Percentiles rank a stretch among this genome's conserved stretches.
Conservation (phyloP, 2,113 vertebrate genomes). For the Gyps fulvus region DNA sequence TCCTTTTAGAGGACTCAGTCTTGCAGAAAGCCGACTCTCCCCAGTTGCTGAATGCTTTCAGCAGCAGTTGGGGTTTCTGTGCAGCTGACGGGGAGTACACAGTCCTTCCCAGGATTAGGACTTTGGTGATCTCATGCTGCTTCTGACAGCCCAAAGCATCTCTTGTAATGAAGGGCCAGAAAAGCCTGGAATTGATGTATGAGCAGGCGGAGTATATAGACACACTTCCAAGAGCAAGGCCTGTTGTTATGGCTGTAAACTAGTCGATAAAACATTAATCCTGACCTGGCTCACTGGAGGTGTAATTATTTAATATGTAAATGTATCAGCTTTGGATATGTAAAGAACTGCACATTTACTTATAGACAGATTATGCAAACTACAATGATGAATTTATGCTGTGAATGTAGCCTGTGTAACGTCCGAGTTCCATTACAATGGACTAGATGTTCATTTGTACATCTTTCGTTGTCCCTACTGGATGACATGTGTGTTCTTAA, state of each 20-base stretch:
- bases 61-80: not conserved
- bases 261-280: conserved; percentile 5
- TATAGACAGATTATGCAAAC: not conserved
- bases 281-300: not conserved
- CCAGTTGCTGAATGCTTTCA: not conserved
- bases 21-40: not conserved
- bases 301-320: conserved; percentile 5
- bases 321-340: not conserved
- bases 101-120: not conserved
- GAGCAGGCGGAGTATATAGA: not conserved
- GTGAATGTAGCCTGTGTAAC: not conserved
- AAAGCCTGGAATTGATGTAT: not conserved
- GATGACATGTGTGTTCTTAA: not conserved
- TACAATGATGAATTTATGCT: not conserved
- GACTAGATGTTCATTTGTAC: not conserved
- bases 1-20: not conserved
- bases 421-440: not conserved
- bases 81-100: not conserved
- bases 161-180: not conserved
- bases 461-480: not conserved
- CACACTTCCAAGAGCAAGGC: not conserved
- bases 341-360: not conserved
- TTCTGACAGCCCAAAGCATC: not conserved
- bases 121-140: not conserved
- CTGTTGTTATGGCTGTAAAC: conserved; percentile 20